These are phyloP conservation scores for Frieseomelitta varia DNA, from an alignment of 1,140 invertebrate genomes.

Conservation along the genomic window DNA sequence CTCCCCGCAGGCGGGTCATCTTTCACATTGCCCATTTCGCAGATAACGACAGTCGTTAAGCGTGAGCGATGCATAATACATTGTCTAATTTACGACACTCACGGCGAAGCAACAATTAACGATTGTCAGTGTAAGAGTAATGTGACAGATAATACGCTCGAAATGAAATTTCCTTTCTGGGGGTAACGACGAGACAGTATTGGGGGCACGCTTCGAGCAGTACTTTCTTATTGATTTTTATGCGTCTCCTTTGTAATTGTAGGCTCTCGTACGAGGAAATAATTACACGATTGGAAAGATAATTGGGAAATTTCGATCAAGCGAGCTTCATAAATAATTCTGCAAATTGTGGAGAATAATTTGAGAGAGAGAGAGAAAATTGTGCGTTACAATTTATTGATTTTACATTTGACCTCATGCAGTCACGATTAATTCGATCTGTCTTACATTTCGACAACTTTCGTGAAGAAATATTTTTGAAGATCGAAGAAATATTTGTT, in stretches of 20 bases:
- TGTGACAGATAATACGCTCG: too few relatives aligned
- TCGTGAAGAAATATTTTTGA: too few relatives aligned
- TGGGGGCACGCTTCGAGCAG: too few relatives aligned
- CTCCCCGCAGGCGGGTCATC: not conserved
- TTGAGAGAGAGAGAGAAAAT: not conserved
- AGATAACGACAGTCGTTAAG: slow-evolving; percentile 8
- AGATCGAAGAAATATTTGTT: too few relatives aligned
- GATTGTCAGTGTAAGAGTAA: not conserved
- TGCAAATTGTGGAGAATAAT: not conserved
- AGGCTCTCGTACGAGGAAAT: not conserved
- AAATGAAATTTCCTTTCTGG: too few relatives aligned
- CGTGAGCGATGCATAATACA: not conserved
- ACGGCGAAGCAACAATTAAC: not conserved
- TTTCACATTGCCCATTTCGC: not conserved
- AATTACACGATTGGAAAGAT: not conserved
- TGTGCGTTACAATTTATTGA: too few relatives aligned
- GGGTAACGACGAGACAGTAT: too few relatives aligned
- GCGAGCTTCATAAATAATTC: not conserved
- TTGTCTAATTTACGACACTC: not conserved
- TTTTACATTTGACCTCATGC: too few relatives aligned
- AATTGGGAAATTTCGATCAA: not conserved
- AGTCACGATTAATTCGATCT: too few relatives aligned
- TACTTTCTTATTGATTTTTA: not conserved
- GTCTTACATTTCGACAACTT: too few relatives aligned
- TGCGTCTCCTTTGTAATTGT: not conserved